Evolutionary conservation across 2,113 vertebrate genomes (phyloP).

Genomic region (Myanophis thanlyinensis): DNA sequence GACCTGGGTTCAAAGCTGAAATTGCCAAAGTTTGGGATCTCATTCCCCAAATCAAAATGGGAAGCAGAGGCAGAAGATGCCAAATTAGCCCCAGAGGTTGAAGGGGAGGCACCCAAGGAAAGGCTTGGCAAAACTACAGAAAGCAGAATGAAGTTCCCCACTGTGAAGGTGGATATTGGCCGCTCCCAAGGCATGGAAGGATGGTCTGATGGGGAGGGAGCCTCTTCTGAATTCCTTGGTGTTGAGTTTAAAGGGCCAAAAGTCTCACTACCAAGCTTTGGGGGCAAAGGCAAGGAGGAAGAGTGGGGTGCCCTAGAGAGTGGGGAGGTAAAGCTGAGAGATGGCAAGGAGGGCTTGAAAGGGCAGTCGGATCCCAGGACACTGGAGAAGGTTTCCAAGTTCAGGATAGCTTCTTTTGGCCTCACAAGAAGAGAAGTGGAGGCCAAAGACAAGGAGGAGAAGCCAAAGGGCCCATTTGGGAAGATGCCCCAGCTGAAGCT

Average conservation of each 20-base stretch:
- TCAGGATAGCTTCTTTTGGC: constrained; percentile 79
- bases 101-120: constrained; percentile 34
- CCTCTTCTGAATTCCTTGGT: constrained; percentile 66
- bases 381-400: constrained; percentile 61
- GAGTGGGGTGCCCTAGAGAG: constrained; percentile 39
- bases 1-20: constrained; percentile 60
- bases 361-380: constrained; percentile 63
- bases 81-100: background rate
- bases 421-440: constrained; percentile 66
- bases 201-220: constrained; percentile 60
- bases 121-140: constrained; percentile 14
- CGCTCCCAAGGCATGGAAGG: constrained; percentile 61
- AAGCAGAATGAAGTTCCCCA: constrained; percentile 72
- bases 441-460: constrained; percentile 43
- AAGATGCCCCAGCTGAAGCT: constrained; percentile 73
- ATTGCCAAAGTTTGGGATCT: constrained; percentile 66
- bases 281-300: constrained; percentile 63
- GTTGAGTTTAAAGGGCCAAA: constrained; percentile 67
- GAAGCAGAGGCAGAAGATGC: constrained; percentile 42
- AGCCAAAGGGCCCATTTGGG: constrained; percentile 48
- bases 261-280: constrained; percentile 77
- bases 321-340: background rate
- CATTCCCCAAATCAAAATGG: constrained; percentile 56
- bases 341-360: constrained; percentile 24
- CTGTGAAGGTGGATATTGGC: constrained; percentile 77